Base-by-base conservation (phyloP, 2,888 invertebrate genomes). In the Agrotis exclamationis region DNA sequence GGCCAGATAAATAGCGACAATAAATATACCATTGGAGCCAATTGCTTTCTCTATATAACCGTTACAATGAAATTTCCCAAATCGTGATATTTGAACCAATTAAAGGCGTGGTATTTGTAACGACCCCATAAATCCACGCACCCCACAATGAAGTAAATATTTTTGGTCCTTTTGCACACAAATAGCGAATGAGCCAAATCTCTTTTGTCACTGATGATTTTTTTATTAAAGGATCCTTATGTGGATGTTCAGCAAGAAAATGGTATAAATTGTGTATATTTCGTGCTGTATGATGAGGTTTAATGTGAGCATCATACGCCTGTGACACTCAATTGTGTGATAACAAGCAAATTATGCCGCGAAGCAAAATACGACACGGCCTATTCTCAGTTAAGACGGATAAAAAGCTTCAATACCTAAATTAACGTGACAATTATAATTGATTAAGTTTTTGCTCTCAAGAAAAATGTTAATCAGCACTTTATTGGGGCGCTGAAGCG, bases 1-100 rank as follows among this genome's bases (percentile, higher is more conserved):
- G 84, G 83, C 86, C 91, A 90, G 89, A 91, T 89, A 89, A 90
- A 93, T 90, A 90, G 88, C 91, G 87, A 90, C 90, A 91, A 91
- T 93, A 93, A 93, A 94, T 91, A 91, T 90, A 91, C 88, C 88
- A 88, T 88, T 85, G 86, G 84, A 83, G 83, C 85, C 90, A 88
- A 89, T 88, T 89, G 90, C 91, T 92, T 92, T 92, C 90, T 89
- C 88, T 90, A 84, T 84, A 86, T 74, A 86, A 85, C 85, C 65
- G 84, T 86, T 86, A 84, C 85, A 80, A 82, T 84, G 84, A 84
- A 72, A 79, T 79, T 80, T 60, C 62, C 71, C 77, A 80, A 85
- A 82, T 78, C 71, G 62, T 74, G 79, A 80, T 79, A 85, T 85
- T 83, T 69, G 64, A 76, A 79, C 83, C 82, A 88, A 89, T 88